Conservation (phyloP, 64 coral and sea anemone genomes). For the Pocillopora verrucosa region DNA sequence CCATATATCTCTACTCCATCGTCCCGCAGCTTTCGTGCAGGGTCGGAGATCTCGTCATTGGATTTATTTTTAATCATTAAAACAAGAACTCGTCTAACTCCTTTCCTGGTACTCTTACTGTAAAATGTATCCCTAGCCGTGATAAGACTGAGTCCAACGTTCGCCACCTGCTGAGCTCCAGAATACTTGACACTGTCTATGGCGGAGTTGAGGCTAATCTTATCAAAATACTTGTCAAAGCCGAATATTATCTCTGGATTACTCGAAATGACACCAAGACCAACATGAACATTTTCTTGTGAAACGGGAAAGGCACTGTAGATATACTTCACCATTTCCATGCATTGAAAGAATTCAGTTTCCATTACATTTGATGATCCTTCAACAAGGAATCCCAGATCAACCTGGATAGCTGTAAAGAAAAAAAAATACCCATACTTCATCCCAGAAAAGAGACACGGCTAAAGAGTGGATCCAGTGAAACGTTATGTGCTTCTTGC, state of each 20-base stretch:
- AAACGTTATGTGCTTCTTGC: too few species aligned
- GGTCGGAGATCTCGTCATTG: slow-evolving; percentile 48
- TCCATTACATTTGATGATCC: slow-evolving; percentile 64
- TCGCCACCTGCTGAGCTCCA: slow-evolving; percentile 32
- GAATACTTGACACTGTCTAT: slow-evolving; percentile 62
- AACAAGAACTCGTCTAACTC: slow-evolving; percentile 51
- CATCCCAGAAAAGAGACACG: too few species aligned
- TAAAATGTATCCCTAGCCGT: slow-evolving; percentile 44
- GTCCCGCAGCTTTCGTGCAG: slow-evolving; percentile 63
- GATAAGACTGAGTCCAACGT: slow-evolving; percentile 55
- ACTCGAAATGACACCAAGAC: slow-evolving; percentile 67
- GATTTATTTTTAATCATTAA: slow-evolving; percentile 59
- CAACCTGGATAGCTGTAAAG: slow-evolving; percentile 66
- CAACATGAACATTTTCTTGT: slow-evolving; percentile 55
- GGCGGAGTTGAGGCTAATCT: slow-evolving; percentile 42
- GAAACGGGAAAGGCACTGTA: slow-evolving; percentile 68
- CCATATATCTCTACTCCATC: slow-evolving; percentile 68
- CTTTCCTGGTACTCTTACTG: slow-evolving; percentile 26
- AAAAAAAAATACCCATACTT: not conserved
- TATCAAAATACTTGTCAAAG: slow-evolving; percentile 75
- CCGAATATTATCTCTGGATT: slow-evolving; percentile 65
- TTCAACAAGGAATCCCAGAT: slow-evolving; percentile 76
- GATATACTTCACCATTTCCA: slow-evolving; percentile 75
- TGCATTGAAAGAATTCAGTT: slow-evolving; percentile 51
- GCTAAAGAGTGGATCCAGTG: too few species aligned